Base-by-base conservation (phyloP, 1,140 invertebrate genomes). In the Caenorhabditis tropicalis region DNA sequence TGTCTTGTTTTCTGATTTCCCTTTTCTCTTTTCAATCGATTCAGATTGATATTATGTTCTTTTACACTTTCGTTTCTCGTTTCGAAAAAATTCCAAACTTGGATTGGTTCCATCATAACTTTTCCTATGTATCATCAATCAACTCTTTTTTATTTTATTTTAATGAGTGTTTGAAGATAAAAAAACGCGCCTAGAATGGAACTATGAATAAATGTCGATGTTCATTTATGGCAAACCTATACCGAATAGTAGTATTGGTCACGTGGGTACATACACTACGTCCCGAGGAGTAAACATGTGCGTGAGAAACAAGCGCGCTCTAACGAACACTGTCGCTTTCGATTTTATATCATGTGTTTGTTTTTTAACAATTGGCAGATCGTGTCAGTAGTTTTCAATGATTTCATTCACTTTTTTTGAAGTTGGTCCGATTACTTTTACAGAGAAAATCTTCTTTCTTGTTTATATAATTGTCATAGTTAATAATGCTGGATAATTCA, bases 321-420 rank as follows among this genome's bases (percentile, higher is more conserved):
- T 36, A 36, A n/a, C 19, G 58, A 15, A 65, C 29, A 15, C 27
- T 36, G 16, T 16, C 15, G 58, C 29, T 16, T 33, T 65, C 58
- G 58, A 36, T 65, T 65, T 36, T 65, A 21, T 15, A 65, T 65
- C 58, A 65, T 65, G 58, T 65, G 58, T 60, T 60, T n/a, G n/a
- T 16, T 29, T 29, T 58, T 58, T 58, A 19, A 19, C 49, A 12
- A 51, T 51, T n/a, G 49, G 6, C 16, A 51, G n/a, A 51, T 46
- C 10, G 10, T 4, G 43, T 46, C 1, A 12, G n/a, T 16, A 46
- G 43, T 12, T 16, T 12, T 46, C 43, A 46, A 16, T 46, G 10
- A 10, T 46, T 46, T 46, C 43, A 46, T 46, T 46, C 10, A 46
- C 10, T 16, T 46, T 46, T n/a, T n/a, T n/a, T n/a, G n/a, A n/a